Evolutionary conservation across 2,888 invertebrate genomes (phyloP).

Genomic region (Omphaloscelis lunosa): DNA sequence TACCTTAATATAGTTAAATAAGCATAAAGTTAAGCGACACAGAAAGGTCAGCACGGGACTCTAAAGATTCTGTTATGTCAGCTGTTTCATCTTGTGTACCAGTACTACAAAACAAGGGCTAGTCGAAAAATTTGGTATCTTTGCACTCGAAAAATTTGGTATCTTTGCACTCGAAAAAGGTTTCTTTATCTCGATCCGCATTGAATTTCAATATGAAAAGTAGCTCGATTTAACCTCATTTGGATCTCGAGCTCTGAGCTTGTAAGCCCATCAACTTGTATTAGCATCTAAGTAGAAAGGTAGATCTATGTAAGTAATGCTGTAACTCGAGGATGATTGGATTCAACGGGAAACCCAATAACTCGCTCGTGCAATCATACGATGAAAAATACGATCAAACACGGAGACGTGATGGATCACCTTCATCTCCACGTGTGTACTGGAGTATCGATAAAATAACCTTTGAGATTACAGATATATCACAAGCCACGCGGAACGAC

Average conservation of each 20-base stretch:
- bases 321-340: constrained; percentile 57
- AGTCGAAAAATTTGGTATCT: constrained; percentile 67
- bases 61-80: constrained; percentile 59
- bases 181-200: constrained; percentile 70
- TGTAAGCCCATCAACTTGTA: constrained; percentile 46
- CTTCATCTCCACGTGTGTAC: constrained; percentile 54
- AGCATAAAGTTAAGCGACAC: constrained; percentile 57
- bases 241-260: constrained; percentile 35
- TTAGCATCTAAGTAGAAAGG: constrained; percentile 50
- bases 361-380: constrained; percentile 56
- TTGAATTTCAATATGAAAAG: constrained; percentile 63
- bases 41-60: constrained; percentile 57
- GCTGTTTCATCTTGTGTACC: constrained; percentile 69
- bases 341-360: constrained; percentile 57
- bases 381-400: constrained; percentile 64
- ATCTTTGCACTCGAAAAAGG: constrained; percentile 68
- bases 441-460: constrained; percentile 64
- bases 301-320: constrained; percentile 45
- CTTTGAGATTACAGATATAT: constrained; percentile 65
- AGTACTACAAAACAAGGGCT: constrained; percentile 70
- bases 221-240: constrained; percentile 59
- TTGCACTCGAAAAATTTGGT: constrained; percentile 67
- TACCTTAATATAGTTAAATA: constrained; percentile 51
- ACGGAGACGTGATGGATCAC: constrained; percentile 67
- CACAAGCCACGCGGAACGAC: constrained; percentile 24